phyloP scores from a whole-genome alignment of 2,113 vertebrate species.

The Petromus typicus region DNA sequence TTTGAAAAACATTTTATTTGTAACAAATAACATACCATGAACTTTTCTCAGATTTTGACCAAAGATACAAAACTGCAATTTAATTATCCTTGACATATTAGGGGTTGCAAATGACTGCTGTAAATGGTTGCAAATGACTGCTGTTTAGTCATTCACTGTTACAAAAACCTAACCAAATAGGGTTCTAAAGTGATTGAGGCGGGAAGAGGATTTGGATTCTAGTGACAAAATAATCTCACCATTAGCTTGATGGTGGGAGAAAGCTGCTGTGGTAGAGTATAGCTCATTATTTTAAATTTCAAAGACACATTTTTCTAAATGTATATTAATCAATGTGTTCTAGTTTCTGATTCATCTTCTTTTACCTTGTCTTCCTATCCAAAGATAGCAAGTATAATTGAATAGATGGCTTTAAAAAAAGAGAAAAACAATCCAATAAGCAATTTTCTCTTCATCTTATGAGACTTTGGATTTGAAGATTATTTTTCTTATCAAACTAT shows the following conservation, averaged over 20 bases:
- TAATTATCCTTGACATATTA: slow-evolving; percentile 12
- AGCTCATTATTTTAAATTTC: slow-evolving; percentile 1
- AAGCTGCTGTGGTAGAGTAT: background rate
- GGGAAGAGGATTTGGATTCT: background rate
- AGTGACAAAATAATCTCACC: background rate
- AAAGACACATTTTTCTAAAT: slow-evolving; percentile 45
- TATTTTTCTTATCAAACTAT: slow-evolving; percentile 45
- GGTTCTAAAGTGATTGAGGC: background rate
- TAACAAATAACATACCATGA: background rate
- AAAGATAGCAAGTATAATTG: slow-evolving; percentile 43
- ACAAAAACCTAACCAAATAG: background rate
- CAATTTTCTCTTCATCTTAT: slow-evolving; percentile 15
- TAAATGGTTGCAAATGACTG: too few species aligned
- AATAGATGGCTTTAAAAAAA: background rate
- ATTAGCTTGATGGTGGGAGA: background rate
- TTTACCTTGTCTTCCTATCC: background rate
- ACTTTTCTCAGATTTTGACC: slow-evolving; percentile 32
- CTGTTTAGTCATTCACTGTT: background rate
- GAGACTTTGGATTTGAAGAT: slow-evolving; percentile 39
- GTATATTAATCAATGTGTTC: background rate
- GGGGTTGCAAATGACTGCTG: background rate
- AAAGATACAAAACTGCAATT: slow-evolving; percentile 21
- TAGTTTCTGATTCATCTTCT: slow-evolving; percentile 45
- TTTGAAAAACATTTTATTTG: background rate
- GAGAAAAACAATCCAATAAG: too few species aligned